These are phyloP conservation scores for Serrognathus titanus DNA, from an alignment of 2,888 invertebrate species.

Conservation along the genomic window DNA sequence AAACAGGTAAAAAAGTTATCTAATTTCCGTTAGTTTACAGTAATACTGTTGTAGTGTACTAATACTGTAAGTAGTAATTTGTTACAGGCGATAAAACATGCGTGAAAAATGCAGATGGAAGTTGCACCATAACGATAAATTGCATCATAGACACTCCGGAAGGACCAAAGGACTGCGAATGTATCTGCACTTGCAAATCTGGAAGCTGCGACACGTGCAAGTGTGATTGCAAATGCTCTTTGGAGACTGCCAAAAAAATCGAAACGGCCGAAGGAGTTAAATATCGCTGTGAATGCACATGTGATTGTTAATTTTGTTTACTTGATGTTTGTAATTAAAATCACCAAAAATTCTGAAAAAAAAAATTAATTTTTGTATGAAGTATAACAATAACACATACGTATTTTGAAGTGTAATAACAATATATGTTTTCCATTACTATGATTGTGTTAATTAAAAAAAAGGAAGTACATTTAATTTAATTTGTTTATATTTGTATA, in stretches of 20 bases:
- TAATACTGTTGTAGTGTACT: too few species aligned
- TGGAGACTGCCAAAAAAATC: conserved; percentile 19
- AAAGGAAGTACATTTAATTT: too few species aligned
- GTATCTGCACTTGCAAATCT: conserved; percentile 21
- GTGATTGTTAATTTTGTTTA: not conserved
- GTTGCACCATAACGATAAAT: conserved; percentile 12
- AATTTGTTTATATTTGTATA: too few species aligned
- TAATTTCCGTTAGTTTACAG: too few species aligned
- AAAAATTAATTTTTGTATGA: too few species aligned
- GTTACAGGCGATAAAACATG: conserved; percentile 6
- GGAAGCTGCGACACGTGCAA: conserved; percentile 6
- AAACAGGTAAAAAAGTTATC: too few species aligned
- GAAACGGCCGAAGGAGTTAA: conserved; percentile 19
- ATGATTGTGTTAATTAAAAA: too few species aligned
- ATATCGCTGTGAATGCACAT: conserved; percentile 21
- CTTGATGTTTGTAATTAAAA: too few species aligned
- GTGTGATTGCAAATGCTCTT: conserved; percentile 24
- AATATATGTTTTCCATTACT: too few species aligned
- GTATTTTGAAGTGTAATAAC: too few species aligned
- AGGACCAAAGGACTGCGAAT: conserved; percentile 19
- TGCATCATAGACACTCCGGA: conserved; percentile 18
- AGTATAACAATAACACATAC: too few species aligned
- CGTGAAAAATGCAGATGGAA: conserved; percentile 4
- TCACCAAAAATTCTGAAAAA: too few species aligned
- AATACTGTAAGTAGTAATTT: not conserved